These are phyloP conservation scores for Gastracanthus pulcherrimus DNA, from an alignment of 2,888 invertebrate species.

Conservation along the genomic window DNA sequence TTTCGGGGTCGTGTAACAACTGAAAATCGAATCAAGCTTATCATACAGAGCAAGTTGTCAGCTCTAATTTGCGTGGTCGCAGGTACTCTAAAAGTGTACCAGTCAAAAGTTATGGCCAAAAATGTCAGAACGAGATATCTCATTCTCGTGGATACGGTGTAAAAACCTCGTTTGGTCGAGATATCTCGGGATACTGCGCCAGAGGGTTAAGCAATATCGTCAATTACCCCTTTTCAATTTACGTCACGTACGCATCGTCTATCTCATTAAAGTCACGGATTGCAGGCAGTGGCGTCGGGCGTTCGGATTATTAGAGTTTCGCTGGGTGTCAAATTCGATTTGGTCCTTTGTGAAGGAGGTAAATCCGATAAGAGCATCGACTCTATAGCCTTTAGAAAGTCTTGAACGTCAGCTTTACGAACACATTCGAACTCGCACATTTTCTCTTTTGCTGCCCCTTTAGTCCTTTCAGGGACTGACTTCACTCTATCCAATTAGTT, in stretches of 20 bases:
- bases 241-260: not conserved
- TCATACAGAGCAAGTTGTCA: too few species aligned
- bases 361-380: slow-evolving; percentile 31
- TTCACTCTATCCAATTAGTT: not conserved
- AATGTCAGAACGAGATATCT: too few species aligned
- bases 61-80: too few species aligned
- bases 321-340: slow-evolving; percentile 33
- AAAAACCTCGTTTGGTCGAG: too few species aligned
- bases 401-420: slow-evolving; percentile 3
- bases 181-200: too few species aligned
- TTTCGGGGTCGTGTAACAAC: too few species aligned
- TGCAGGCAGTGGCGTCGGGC: not conserved
- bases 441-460: not conserved
- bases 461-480: not conserved
- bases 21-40: too few species aligned
- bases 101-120: too few species aligned
- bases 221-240: too few species aligned
- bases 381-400: slow-evolving; percentile 10
- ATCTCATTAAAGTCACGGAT: slow-evolving; percentile 12
- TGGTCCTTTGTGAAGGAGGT: not conserved
- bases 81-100: too few species aligned
- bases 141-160: too few species aligned
- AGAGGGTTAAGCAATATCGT: too few species aligned
- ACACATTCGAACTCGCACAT: not conserved
- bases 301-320: slow-evolving; percentile 15